Percentiles rank a stretch among this genome's conserved stretches.
Conservation (phyloP, 1,140 invertebrate species). For the Stegodyphus mimosarum region DNA sequence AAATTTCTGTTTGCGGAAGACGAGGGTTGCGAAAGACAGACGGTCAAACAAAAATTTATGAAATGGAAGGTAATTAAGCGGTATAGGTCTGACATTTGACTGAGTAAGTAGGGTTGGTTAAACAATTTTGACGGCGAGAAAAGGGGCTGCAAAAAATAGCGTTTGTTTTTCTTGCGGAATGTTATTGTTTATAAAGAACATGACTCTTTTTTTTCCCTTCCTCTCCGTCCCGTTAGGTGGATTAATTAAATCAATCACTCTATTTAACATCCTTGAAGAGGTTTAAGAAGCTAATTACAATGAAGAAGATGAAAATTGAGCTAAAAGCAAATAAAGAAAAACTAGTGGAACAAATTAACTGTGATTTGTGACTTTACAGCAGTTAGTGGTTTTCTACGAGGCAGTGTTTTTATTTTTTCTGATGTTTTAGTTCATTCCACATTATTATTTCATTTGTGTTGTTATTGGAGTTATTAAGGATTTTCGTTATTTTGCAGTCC, state of each 20-base stretch:
- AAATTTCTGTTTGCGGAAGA: constrained; percentile 29
- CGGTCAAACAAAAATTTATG: constrained; percentile 24
- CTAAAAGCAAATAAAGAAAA: background rate
- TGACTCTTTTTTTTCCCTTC: background rate
- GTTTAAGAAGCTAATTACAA: constrained; percentile 28
- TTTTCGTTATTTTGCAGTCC: no score
- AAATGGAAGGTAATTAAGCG: constrained; percentile 30
- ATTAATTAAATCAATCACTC: constrained; percentile 28
- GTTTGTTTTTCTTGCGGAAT: background rate
- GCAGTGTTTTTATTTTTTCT: no score
- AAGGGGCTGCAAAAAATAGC: background rate
- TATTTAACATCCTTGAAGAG: background rate
- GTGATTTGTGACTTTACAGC: no score
- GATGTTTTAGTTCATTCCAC: no score
- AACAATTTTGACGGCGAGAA: background rate
- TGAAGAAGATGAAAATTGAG: no score
- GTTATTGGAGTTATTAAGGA: no score
- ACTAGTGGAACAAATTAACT: background rate
- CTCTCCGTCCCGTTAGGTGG: background rate
- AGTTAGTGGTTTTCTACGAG: no score
- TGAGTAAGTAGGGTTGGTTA: background rate
- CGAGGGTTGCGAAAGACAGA: background rate
- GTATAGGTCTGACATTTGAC: constrained; percentile 9
- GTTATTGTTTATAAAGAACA: background rate
- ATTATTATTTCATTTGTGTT: no score